Base-by-base conservation (phyloP, 2,888 invertebrate species). In the Heliconius cydno region DNA sequence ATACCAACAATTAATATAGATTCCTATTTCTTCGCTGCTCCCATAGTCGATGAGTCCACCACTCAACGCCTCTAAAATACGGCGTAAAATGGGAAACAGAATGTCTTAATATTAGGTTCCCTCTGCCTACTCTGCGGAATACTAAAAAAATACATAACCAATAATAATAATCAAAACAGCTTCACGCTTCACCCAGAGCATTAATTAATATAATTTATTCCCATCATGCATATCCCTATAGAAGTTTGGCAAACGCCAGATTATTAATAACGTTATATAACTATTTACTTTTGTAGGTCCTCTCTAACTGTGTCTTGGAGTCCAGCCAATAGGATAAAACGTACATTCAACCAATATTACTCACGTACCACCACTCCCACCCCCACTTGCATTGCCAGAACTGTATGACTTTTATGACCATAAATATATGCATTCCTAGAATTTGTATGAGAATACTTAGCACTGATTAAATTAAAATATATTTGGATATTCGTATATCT, bases 351-450 rank as follows among this genome's bases (percentile, higher is more conserved):
- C 72, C 34, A 1, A 57, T 73, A 73, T 73, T n/a, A 57, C 72
- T 73, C 13, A 34, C 30, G n/a, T 30, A 30, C 41, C 12, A 52
- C 52, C 28, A 28, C 28, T 28, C 28, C 28, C 28, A 28, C 19
- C 72, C 52, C n/a, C 72, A 72, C 57, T 73, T 73, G 72, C 72
- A 73, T 73, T 34, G 57, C 72, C 57, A n/a, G n/a, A 73, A 73
- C 12, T n/a, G n/a, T 13, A 57, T 22, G 57, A 72, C 46, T 30
- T 57, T 41, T 68, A n/a, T 68, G 41, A 2, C 6, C 22, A 38
- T 41, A 68, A 34, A 41, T 41, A 65, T 57, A 65, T 13, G 13
- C 28, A 15, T 65, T 65, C 15, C 9, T 15, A 19, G 65, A 65
- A 65, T 28, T 65, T 7, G 7, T 13, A 65, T 30, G 13, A 15